Percentiles rank a stretch among this genome's conserved stretches.
These are phyloP conservation scores for Calliopsis andreniformis DNA, from an alignment of 1,140 invertebrate genomes.

Conservation along the genomic window DNA sequence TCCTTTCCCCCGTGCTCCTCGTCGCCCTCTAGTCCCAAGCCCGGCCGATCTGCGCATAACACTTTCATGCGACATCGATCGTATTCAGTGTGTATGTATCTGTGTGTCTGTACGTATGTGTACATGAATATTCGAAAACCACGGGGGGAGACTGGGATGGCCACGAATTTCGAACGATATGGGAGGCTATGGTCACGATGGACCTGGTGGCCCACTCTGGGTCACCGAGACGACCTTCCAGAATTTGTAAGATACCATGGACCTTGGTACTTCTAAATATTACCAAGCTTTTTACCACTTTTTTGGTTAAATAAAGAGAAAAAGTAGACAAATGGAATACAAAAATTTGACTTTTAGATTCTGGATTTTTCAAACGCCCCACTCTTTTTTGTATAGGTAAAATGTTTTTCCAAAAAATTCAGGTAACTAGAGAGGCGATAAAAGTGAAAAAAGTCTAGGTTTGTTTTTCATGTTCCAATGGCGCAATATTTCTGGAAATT, in stretches of 20 bases:
- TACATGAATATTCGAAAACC: constrained; percentile 44
- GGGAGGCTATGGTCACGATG: background rate
- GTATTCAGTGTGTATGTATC: constrained; percentile 32
- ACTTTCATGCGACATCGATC: constrained; percentile 66
- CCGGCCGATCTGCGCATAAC: constrained; percentile 50
- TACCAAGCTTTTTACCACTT: no score
- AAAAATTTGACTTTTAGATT: no score
- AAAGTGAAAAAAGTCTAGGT: no score
- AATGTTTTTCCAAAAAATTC: no score
- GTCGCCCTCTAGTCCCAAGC: constrained; percentile 47
- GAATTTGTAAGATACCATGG: no score
- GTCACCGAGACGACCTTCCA: background rate
- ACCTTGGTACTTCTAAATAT: no score
- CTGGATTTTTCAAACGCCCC: no score
- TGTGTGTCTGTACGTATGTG: background rate
- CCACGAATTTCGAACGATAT: constrained; percentile 38
- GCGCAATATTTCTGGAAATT: no score
- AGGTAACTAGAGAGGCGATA: no score
- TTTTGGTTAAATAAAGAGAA: no score
- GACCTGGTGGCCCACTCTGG: background rate
- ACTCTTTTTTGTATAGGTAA: no score
- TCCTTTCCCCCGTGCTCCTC: constrained; percentile 33
- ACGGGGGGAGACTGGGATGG: constrained; percentile 46
- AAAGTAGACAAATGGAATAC: no score
- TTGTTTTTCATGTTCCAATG: background rate